Evolutionary conservation across 2,113 vertebrate species (phyloP), one percentile per base, ranked within the genome.

Genomic region (Heloderma charlesbogerti): DNA sequence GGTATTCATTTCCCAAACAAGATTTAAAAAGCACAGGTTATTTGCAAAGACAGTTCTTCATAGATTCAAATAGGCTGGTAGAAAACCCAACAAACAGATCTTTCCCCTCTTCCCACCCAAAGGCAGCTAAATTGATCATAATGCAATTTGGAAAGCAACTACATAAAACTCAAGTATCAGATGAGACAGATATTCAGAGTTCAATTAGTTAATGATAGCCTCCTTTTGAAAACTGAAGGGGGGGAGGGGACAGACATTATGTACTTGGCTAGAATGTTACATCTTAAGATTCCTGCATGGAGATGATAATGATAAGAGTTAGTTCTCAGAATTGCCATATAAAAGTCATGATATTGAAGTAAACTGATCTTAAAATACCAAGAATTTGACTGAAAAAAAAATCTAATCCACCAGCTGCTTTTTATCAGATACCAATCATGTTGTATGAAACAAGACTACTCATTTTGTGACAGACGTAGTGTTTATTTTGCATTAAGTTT

Each of bases 1-100:
- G 94, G 84, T 92, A 91, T 94, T 40, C 86, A 93, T 94, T 95
- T 95, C 89, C 77, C 88, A 94, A 96, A 90, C 78, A 94, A 93
- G 43, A 91, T 51, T 80, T 80, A 93, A 45, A 94, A 94, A 83
- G 18, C 71, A n/a, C n/a, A n/a, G 48, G 18, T 67, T 92, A 94
- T 94, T 94, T 91, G 77, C 87, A 88, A 91, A 74, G 34, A 84
- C n/a, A 86, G 87, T 79, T 15, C 12, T 77, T 54, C 43, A 87
- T 83, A 93, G 12, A 45, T 51, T 4, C 81, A 88, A 78, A 43
- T 1, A 92, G 43, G n/a, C 31, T 54, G 83, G 37, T 90, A 79
- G 25, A 94, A 83, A 95, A 75, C 84, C 0, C 34, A 91, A 20
- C 0, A 86, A 8, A 1, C 57, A 88, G 83, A 18, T 43, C 31